Evolutionary conservation across 2,113 vertebrate species (phyloP).

Genomic region (Odontesthes bonariensis): DNA sequence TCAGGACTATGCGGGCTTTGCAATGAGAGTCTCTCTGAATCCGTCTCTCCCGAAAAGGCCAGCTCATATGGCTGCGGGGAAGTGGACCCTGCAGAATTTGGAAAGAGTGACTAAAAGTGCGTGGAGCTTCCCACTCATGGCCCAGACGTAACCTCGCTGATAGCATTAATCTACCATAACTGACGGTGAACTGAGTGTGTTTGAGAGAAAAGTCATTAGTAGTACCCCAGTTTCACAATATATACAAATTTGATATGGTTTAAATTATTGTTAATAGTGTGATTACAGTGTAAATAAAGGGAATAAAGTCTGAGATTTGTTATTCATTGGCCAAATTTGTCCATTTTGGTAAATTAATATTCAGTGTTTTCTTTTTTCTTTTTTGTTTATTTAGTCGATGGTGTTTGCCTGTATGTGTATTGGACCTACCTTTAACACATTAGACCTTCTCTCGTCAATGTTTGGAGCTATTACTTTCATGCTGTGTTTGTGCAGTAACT

Average conservation of each 20-base stretch:
- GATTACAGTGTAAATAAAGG: too few species aligned
- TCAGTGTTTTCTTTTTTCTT: background rate
- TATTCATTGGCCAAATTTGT: background rate
- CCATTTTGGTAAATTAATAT: background rate
- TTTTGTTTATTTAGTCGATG: background rate
- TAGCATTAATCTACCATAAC: constrained; percentile 24
- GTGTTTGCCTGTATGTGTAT: background rate
- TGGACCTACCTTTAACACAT: constrained; percentile 3
- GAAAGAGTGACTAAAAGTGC: constrained; percentile 60
- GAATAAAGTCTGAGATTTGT: background rate
- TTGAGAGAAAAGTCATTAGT: background rate
- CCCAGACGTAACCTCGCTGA: constrained; percentile 53
- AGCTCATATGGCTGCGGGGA: constrained; percentile 25
- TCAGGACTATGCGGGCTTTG: constrained; percentile 46
- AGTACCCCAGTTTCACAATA: background rate
- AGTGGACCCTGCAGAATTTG: constrained; percentile 52
- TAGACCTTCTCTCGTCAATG: constrained; percentile 13
- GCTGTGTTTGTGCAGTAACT: constrained; percentile 61
- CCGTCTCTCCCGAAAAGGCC: constrained; percentile 22
- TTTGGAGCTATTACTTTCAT: constrained; percentile 47
- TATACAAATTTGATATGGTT: background rate
- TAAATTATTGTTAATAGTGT: too few species aligned
- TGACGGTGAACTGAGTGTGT: background rate
- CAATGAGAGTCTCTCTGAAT: constrained; percentile 47
- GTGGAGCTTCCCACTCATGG: constrained; percentile 25